A percentile compares a stretch with the other conserved stretches of the same genome.
Evolutionary conservation across 2,888 invertebrate species (phyloP).

Genomic region (Melanotus villosus): DNA sequence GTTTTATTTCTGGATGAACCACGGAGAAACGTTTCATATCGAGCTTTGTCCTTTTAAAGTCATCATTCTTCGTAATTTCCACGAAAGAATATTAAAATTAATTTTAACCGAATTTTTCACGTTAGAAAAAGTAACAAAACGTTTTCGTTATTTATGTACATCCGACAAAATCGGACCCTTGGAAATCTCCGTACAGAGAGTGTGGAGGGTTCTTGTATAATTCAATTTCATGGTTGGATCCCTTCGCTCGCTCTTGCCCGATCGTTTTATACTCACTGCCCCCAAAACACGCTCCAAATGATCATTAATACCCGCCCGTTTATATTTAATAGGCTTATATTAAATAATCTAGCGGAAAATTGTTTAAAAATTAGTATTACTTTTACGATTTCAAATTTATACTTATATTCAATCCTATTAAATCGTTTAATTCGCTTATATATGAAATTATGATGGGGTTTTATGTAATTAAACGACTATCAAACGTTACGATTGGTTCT

Average conservation of each 20-base stretch:
- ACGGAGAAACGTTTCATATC: too few relatives aligned
- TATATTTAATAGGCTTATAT: slow-evolving; percentile 65
- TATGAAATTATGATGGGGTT: too few relatives aligned
- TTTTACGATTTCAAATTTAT: slow-evolving; percentile 37
- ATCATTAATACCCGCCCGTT: slow-evolving; percentile 62
- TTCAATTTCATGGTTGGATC: slow-evolving; percentile 70
- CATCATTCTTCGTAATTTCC: too few relatives aligned
- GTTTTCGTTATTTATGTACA: slow-evolving; percentile 44
- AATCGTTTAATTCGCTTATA: too few relatives aligned
- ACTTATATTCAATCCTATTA: slow-evolving; percentile 1
- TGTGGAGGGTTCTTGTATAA: slow-evolving; percentile 61
- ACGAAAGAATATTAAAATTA: too few relatives aligned
- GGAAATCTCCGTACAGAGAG: slow-evolving; percentile 49
- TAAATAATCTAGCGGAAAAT: slow-evolving; percentile 66
- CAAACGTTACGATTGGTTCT: too few relatives aligned
- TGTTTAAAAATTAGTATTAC: slow-evolving; percentile 58
- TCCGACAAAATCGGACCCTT: slow-evolving; percentile 49
- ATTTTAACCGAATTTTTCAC: slow-evolving; percentile 26
- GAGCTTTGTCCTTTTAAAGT: too few relatives aligned
- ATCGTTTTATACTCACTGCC: slow-evolving; percentile 59
- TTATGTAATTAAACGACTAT: too few relatives aligned
- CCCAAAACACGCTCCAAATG: slow-evolving; percentile 54
- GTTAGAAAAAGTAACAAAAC: slow-evolving; percentile 34
- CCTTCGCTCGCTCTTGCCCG: slow-evolving; percentile 61
- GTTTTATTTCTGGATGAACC: not conserved